These are phyloP conservation scores for Pteropus rufus DNA, from an alignment of 2,797 vertebrate genomes.

Conservation along the genomic window DNA sequence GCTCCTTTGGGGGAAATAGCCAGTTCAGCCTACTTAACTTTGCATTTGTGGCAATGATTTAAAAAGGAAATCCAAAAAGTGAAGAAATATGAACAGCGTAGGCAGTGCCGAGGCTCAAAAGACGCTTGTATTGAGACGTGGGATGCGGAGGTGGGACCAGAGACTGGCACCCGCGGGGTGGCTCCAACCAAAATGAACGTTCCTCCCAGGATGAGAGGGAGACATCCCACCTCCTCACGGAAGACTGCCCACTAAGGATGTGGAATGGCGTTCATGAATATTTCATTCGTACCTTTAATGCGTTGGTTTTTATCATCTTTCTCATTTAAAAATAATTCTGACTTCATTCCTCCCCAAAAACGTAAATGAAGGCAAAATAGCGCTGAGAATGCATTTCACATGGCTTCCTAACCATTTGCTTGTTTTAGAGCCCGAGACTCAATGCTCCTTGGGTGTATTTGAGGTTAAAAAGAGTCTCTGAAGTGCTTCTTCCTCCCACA, in stretches of 20 bases:
- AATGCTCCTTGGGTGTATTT: not conserved
- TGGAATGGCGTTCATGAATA: conserved; percentile 52
- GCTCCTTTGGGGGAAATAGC: not conserved
- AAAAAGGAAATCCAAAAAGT: not conserved
- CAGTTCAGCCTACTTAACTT: not conserved
- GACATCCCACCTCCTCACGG: not conserved
- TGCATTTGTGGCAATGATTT: not conserved
- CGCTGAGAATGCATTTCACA: not conserved
- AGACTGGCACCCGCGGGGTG: accelerated
- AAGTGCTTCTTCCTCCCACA: not conserved
- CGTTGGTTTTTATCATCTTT: conserved; percentile 55
- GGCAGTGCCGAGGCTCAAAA: not conserved
- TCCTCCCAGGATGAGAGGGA: not conserved
- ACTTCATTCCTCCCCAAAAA: conserved; percentile 31
- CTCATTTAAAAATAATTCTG: conserved; percentile 59
- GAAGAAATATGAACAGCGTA: not conserved
- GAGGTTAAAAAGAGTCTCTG: conserved; percentile 34
- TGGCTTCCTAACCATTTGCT: not conserved
- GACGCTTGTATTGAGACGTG: accelerated
- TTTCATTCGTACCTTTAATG: conserved; percentile 56
- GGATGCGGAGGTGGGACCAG: not conserved
- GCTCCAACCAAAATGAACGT: not conserved
- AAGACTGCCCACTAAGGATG: conserved; percentile 1
- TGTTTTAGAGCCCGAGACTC: not conserved
- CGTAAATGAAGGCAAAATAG: conserved; percentile 51